Percentiles rank a stretch among this genome's conserved stretches.
phyloP scores from a whole-genome alignment of 2,113 vertebrate genomes.

The Melierax canorus region DNA sequence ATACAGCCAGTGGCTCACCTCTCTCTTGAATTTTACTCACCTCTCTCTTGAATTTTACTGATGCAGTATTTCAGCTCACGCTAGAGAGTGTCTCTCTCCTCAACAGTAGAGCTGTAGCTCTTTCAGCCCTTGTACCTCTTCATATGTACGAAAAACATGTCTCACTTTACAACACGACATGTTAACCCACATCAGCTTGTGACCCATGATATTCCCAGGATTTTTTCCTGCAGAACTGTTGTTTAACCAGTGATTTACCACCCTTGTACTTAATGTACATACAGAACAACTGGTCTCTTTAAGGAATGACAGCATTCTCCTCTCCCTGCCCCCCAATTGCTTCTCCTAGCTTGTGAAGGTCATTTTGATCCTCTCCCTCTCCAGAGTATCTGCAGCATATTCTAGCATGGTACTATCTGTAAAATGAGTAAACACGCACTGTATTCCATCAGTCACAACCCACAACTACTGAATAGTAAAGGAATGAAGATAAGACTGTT shows the following conservation, averaged over 20 bases:
- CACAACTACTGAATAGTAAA: background rate
- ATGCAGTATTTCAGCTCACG: background rate
- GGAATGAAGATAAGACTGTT: background rate
- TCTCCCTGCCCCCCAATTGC: background rate
- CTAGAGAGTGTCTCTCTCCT: background rate
- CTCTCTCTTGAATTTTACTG: background rate
- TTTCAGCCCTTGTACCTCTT: background rate
- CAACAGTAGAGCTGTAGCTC: background rate
- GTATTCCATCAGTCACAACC: background rate
- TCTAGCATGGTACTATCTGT: background rate
- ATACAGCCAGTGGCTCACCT: background rate
- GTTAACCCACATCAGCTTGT: background rate
- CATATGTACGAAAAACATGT: rapidly evolving
- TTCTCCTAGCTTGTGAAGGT: background rate
- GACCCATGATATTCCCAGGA: background rate
- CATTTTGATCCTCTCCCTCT: background rate
- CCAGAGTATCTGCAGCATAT: background rate
- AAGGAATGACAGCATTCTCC: background rate
- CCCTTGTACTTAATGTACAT: background rate
- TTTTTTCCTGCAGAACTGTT: background rate
- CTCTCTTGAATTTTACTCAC: background rate
- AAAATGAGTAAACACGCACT: background rate
- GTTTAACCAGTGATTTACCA: background rate
- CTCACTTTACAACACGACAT: background rate
- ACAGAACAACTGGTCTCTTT: background rate